phyloP scores from a whole-genome alignment of 2,888 invertebrate species.

The Caprella mutica region DNA sequence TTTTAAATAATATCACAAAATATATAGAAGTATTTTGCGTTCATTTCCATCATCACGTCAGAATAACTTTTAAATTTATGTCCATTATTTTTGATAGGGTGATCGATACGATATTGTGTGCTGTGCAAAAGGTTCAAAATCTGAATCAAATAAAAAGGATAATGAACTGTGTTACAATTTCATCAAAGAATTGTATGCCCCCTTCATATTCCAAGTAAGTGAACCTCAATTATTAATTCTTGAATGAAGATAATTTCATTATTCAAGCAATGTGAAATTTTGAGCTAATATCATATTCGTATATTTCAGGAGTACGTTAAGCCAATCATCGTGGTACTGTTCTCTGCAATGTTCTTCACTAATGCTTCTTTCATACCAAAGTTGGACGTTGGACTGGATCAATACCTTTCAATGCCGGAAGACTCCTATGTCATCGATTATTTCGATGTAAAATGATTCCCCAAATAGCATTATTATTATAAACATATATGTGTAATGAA shows the following conservation, averaged over 20 bases:
- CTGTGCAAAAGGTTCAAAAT: conserved; percentile 54
- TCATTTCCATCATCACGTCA: background rate
- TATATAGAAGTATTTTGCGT: background rate
- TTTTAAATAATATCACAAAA: no score
- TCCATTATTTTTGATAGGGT: conserved; percentile 43
- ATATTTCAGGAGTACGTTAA: conserved; percentile 44
- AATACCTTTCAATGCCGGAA: conserved; percentile 92
- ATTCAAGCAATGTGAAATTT: background rate
- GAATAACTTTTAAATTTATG: conserved; percentile 10
- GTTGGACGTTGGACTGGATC: conserved; percentile 87
- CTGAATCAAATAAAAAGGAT: conserved; percentile 38
- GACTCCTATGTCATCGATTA: conserved; percentile 93
- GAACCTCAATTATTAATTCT: background rate
- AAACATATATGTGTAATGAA: background rate
- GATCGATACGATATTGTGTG: conserved; percentile 70
- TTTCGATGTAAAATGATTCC: conserved; percentile 55
- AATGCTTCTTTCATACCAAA: conserved; percentile 80
- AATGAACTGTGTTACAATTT: conserved; percentile 40
- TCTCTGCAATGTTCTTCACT: conserved; percentile 81
- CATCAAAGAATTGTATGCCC: conserved; percentile 42
- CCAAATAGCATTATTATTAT: no score
- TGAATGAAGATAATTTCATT: background rate
- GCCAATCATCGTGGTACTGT: conserved; percentile 64
- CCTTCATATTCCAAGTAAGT: conserved; percentile 11
- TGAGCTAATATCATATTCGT: background rate